Percentiles rank a stretch among this genome's conserved stretches.
Conservation (phyloP, 2,888 invertebrate genomes). For the Timema cristinae region DNA sequence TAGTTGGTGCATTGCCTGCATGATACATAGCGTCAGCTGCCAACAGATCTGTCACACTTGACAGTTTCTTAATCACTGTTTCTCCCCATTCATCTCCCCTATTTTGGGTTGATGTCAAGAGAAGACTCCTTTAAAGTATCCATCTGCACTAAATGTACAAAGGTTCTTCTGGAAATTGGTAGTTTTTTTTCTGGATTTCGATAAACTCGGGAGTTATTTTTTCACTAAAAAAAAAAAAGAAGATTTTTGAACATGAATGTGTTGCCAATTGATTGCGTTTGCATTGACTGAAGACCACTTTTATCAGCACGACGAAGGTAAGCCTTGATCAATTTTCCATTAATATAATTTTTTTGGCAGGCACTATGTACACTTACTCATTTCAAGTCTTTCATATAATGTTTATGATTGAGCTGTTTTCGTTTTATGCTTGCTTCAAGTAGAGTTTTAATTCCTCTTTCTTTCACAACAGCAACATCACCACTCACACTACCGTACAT, state of each 20-base stretch:
- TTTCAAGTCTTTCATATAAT: background rate
- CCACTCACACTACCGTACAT: background rate
- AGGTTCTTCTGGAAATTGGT: background rate
- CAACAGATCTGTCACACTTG: background rate
- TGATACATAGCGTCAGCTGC: slow-evolving; percentile 7
- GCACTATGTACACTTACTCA: background rate
- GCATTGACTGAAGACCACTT: background rate
- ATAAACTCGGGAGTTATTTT: background rate
- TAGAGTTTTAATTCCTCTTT: background rate
- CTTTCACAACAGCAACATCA: background rate
- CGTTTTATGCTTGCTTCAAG: background rate
- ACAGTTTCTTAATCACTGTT: background rate
- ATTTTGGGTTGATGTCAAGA: background rate
- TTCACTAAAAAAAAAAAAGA: background rate
- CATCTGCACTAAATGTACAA: background rate
- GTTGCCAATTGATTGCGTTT: background rate
- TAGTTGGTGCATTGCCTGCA: background rate
- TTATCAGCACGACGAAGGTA: background rate
- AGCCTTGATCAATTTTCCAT: background rate
- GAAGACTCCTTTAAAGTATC: background rate
- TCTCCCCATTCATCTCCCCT: background rate
- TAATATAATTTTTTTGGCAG: background rate
- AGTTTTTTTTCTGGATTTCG: slow-evolving; percentile 2
- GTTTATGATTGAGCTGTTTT: background rate
- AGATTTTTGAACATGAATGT: background rate